Conservation (phyloP, 2,113 vertebrate species). For the Rhizomys pruinosus region DNA sequence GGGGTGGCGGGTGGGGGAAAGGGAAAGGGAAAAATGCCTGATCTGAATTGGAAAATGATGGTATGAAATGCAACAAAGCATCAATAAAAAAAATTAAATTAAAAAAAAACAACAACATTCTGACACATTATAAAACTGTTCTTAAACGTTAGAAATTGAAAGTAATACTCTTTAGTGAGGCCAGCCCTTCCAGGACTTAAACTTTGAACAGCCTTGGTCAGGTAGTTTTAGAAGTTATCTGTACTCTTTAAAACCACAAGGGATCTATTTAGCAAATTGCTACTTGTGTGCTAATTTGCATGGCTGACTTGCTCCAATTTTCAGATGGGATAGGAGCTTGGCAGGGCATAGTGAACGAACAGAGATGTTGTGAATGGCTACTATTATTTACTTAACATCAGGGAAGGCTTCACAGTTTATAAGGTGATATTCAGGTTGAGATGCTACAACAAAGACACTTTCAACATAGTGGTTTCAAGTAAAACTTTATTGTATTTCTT, state of each 20-base stretch:
- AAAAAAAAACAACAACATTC: no score
- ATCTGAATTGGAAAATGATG: no score
- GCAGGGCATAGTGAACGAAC: conserved; percentile 45
- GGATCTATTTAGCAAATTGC: conserved; percentile 71
- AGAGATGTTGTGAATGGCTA: conserved; percentile 19
- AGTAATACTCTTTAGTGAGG: conserved; percentile 39
- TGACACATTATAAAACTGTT: conserved; percentile 31
- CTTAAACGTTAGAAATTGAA: conserved; percentile 46
- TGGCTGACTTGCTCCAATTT: conserved; percentile 63
- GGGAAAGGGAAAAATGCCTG: no score
- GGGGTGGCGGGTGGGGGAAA: no score
- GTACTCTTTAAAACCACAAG: conserved; percentile 68
- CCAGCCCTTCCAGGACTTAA: neutral
- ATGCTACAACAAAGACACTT: neutral
- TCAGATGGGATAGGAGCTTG: conserved; percentile 37
- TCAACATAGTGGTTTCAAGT: neutral
- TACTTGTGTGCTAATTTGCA: conserved; percentile 68
- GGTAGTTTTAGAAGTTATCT: conserved; percentile 62
- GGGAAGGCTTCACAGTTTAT: neutral
- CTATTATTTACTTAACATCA: neutral
- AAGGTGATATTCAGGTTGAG: neutral
- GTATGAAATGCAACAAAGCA: no score
- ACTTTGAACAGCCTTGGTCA: conserved; percentile 24
- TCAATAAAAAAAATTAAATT: no score
- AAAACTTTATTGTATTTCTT: neutral